Percentiles rank a stretch among this genome's conserved stretches.
Conservation (phyloP, 2,113 vertebrate genomes). For the Embiotoca jacksoni region DNA sequence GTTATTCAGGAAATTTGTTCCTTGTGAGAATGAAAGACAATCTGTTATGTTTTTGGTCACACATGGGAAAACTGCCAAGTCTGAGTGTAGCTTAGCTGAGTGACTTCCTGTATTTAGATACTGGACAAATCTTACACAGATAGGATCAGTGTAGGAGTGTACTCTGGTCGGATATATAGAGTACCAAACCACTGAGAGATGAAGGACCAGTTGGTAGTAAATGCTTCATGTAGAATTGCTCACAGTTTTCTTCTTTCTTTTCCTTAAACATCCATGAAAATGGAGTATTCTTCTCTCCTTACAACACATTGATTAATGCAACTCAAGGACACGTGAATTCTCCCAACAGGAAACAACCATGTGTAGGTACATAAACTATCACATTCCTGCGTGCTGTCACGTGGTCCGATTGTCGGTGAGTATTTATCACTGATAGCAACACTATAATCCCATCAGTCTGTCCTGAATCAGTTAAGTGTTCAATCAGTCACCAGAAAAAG, state of each 20-base stretch:
- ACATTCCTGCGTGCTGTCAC: slow-evolving; percentile 24
- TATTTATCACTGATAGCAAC: neutral
- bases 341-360: slow-evolving; percentile 19
- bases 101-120: slow-evolving; percentile 23
- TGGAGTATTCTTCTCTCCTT: neutral
- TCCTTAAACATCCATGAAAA: slow-evolving; percentile 17
- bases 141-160: neutral
- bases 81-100: neutral
- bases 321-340: neutral
- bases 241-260: slow-evolving; percentile 59
- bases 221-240: slow-evolving; percentile 25
- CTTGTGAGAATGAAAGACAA: neutral
- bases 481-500: slow-evolving; percentile 13
- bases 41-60: neutral
- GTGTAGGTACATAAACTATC: slow-evolving; percentile 10
- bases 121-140: neutral
- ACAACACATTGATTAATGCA: neutral
- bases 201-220: neutral
- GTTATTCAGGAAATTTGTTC: neutral
- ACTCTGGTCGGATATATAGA: neutral
- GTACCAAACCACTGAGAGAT: neutral
- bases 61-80: neutral
- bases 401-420: slow-evolving; percentile 9
- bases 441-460: neutral
- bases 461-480: slow-evolving; percentile 6